Conservation (phyloP, 2,888 invertebrate genomes). For the Mythimna pallens region DNA sequence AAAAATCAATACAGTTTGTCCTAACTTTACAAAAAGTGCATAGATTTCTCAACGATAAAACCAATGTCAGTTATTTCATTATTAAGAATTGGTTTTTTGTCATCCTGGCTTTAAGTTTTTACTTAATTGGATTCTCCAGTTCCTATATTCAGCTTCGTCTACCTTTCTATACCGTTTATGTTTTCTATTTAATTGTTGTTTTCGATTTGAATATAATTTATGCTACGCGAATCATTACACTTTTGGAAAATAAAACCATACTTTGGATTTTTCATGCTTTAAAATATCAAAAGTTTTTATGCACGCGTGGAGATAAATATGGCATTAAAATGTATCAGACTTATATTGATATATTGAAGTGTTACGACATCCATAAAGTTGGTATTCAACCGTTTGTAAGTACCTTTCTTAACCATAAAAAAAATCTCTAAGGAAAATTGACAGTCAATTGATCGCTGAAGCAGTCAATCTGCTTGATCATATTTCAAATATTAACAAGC, state of each 20-base stretch:
- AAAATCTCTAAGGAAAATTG: background rate
- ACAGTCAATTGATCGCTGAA: background rate
- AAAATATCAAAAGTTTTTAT: background rate
- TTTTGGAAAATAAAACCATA: slow-evolving; percentile 6
- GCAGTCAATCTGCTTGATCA: background rate
- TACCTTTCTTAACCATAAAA: background rate
- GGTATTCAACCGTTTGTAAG: slow-evolving; percentile 33
- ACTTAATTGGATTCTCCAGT: background rate
- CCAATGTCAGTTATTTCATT: background rate
- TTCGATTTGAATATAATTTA: slow-evolving; percentile 21
- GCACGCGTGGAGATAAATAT: background rate
- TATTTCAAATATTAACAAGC: too few relatives aligned
- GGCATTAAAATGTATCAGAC: slow-evolving; percentile 9
- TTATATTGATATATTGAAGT: slow-evolving; percentile 33
- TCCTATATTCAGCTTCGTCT: background rate
- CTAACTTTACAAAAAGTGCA: slow-evolving; percentile 41
- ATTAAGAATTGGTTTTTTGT: slow-evolving; percentile 29
- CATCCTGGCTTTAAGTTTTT: background rate
- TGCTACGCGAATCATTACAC: background rate
- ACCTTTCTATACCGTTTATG: background rate
- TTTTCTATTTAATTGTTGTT: background rate
- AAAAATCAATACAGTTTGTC: slow-evolving; percentile 14
- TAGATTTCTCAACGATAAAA: slow-evolving; percentile 14
- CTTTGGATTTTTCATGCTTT: slow-evolving; percentile 5
- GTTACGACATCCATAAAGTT: slow-evolving; percentile 25